These are phyloP conservation scores for Dendroctonus valens DNA, from an alignment of 1,140 invertebrate genomes.

Conservation along the genomic window DNA sequence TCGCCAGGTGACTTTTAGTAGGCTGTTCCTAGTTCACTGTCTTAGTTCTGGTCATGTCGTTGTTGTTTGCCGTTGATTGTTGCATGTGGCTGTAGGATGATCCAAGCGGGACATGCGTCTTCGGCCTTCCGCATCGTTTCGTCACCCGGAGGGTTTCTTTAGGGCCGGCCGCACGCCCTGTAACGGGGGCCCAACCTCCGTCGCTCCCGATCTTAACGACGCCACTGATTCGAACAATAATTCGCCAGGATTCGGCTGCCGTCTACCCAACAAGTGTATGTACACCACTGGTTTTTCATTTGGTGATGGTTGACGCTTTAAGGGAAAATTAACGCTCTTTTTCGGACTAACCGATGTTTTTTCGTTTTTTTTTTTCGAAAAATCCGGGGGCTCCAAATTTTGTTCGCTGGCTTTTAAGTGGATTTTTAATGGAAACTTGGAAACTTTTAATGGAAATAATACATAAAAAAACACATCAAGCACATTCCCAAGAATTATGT, in stretches of 20 bases:
- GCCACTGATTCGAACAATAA: constrained; percentile 49
- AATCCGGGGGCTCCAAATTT: not conserved
- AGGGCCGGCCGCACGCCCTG: constrained; percentile 30
- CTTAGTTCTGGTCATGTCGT: constrained; percentile 26
- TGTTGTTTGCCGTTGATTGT: constrained; percentile 30
- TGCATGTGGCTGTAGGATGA: constrained; percentile 43
- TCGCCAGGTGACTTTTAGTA: constrained; percentile 47
- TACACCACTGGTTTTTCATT: constrained; percentile 31
- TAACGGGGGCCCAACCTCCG: constrained; percentile 35
- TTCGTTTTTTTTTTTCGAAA: too few relatives aligned
- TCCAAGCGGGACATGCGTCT: constrained; percentile 47
- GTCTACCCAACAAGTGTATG: constrained; percentile 49
- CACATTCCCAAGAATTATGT: too few relatives aligned
- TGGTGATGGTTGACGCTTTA: constrained; percentile 25
- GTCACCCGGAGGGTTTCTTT: constrained; percentile 34
- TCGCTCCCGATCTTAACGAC: constrained; percentile 28
- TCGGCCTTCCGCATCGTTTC: constrained; percentile 44
- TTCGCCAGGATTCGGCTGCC: constrained; percentile 43
- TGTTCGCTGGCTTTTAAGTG: too few relatives aligned
- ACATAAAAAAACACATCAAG: too few relatives aligned
- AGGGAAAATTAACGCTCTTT: constrained; percentile 26
- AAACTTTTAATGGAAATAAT: not conserved
- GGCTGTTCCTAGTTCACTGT: constrained; percentile 10
- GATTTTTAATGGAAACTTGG: too few relatives aligned
- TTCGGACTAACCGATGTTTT: not conserved